Evolutionary conservation across 1,140 invertebrate species (phyloP), one percentile per base, ranked within the genome.

Genomic region (Neoseiulus cucumeris): DNA sequence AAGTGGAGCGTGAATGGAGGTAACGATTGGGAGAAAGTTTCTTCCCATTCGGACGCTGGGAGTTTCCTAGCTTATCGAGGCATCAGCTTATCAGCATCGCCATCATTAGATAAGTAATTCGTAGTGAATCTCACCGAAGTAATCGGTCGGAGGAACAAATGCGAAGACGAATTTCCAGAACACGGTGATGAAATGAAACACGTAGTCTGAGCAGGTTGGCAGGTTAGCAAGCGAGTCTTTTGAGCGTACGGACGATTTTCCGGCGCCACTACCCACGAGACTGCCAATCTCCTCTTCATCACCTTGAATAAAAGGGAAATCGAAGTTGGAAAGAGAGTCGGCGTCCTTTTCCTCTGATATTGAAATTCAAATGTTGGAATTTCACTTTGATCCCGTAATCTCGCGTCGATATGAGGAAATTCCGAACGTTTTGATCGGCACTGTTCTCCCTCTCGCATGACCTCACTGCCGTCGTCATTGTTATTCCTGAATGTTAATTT

Each of bases 131-230:
- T 25, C 51, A 59, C 51, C 51, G 12, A 59, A 25, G 9, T 82
- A 80, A 95, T 92, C 91, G 77, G 95, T 97, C 25, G 95, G 94
- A 69, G 95, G 95, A 64, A 98, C 87, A 75, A 93, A 91, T 47
- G 94, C 94, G 76, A 98, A 98, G 28, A 96, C 75, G 64, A 98
- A 78, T 78, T 98, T 98, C 95, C 94, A 98, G 75, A 96, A 94
- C 44, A 98, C 80, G 9, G 93, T 95, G 45, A 98, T 76, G 72
- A 90, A 87, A 77, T 98, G 94, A 81, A 97, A 86, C 44, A 97
- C 81, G 77, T 98, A 98, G 77, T 97, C 93, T 29, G 82, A 80
- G 72, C 85, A 86, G 1, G 87, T 87, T 18, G 90, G 89, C 39
- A 83, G 76, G 22, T 59, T 59, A 9, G 51, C 22, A 55, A 17